Base-by-base conservation (phyloP, 2,797 vertebrate species). In the Sebastiscus albofasciatus region DNA sequence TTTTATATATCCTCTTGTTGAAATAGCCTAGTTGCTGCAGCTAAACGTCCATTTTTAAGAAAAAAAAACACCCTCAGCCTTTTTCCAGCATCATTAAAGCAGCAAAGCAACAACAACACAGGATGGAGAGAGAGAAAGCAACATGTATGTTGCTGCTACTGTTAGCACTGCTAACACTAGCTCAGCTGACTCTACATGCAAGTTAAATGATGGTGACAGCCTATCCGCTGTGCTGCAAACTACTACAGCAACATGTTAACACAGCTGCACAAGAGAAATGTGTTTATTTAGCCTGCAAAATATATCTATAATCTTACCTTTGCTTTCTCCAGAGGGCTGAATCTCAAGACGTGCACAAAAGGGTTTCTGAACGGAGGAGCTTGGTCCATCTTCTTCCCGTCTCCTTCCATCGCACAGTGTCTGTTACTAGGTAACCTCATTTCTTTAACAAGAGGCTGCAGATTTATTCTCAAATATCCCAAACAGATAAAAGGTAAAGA, bases 301-400 rank as follows among this genome's bases (percentile, higher is more conserved):
- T 1, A 39, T 13, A 0, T 24, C 24, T 68, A 0, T 9, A 0
- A 65, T 16, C 90, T 31, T 96, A 99, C 98, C 97, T 98, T 97
- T 89, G 97, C 96, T 92, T 98, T 99, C 89, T 97, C 95, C 90
- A 96, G 83, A 22, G 95, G 91, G 89, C 94, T 95, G 90, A 97
- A 95, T 91, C 96, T 96, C 92, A 99, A 94, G 90, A 97, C 96
- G 92, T 98, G 97, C 92, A 97, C 97, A 94, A 99, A 99, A 29
- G 98, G 98, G 94, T 98, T 98, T 90, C 96, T 96, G 89, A 96
- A 92, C 62, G 97, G 97, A 75, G 96, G 96, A 81, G 96, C 95
- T 84, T 95, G 96, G 89, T 96, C 96, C 89, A 91, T 90, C 87
- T 96, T 95, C 84, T 96, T 96, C 33, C 93, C 95, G 60, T 95